These are phyloP conservation scores for Scrobipalpa costella DNA, from an alignment of 2,888 invertebrate genomes.

Conservation along the genomic window DNA sequence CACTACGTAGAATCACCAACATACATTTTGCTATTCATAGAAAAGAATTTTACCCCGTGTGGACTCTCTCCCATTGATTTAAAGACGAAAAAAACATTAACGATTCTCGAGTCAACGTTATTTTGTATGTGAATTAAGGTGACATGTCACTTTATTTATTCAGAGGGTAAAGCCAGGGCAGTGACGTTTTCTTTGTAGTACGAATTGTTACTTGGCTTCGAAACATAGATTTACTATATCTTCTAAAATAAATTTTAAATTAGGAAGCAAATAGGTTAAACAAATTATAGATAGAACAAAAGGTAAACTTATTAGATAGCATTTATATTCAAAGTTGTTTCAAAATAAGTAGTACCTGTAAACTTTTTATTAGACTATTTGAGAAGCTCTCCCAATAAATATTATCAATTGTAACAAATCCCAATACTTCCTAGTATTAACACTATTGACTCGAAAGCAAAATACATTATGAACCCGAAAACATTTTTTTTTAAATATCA, in stretches of 20 bases:
- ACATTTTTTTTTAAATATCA: no score
- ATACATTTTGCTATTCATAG: constrained; percentile 23
- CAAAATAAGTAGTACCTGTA: no score
- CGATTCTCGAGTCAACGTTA: not conserved
- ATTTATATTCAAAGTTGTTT: no score
- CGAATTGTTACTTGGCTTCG: constrained; percentile 22
- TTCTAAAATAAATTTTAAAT: not conserved
- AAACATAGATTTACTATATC: not conserved
- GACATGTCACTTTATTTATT: constrained; percentile 70
- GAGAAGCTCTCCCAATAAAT: no score
- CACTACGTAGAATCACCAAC: constrained; percentile 38
- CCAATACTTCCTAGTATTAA: no score
- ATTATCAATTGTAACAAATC: no score
- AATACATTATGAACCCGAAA: no score
- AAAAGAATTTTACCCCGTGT: not conserved
- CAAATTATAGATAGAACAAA: no score
- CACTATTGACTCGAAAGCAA: no score
- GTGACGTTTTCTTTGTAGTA: constrained; percentile 45
- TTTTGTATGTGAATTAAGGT: constrained; percentile 38
- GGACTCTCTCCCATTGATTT: not conserved
- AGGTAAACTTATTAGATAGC: no score
- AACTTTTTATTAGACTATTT: no score
- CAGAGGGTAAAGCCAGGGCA: constrained; percentile 55
- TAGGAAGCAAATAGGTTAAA: not conserved
- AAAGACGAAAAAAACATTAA: not conserved